A percentile compares a stretch with the other conserved stretches of the same genome.
These are phyloP conservation scores for Sebastes flavidus DNA, from an alignment of 2,797 vertebrate genomes.

Conservation along the genomic window DNA sequence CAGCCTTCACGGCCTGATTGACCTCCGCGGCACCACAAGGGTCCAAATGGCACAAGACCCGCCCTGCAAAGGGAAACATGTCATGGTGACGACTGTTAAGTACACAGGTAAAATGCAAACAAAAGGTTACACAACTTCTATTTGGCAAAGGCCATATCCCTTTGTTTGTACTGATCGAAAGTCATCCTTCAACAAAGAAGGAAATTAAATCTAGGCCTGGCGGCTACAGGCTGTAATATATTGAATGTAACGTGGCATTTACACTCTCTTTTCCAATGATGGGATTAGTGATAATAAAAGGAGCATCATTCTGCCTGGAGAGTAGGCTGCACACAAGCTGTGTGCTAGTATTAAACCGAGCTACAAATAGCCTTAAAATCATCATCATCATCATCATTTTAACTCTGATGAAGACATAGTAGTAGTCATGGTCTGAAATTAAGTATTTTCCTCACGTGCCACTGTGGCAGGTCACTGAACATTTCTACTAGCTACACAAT, in stretches of 20 bases:
- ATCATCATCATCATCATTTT: background rate
- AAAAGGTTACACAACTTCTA: background rate
- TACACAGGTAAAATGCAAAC: background rate
- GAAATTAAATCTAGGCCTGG: background rate
- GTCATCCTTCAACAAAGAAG: background rate
- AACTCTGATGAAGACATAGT: background rate
- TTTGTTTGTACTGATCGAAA: background rate
- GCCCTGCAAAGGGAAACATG: constrained; percentile 76
- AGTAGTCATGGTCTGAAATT: too few relatives aligned
- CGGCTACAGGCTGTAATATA: background rate
- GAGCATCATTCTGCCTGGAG: background rate
- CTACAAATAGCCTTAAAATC: background rate
- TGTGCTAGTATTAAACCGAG: background rate
- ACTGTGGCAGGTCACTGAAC: too few relatives aligned
- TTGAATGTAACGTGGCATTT: background rate
- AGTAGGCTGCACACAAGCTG: background rate
- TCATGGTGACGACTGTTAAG: background rate
- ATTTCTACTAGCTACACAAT: too few relatives aligned
- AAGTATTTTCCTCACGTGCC: too few relatives aligned
- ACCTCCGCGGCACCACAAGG: constrained; percentile 89
- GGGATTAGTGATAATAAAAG: background rate
- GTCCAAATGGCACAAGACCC: constrained; percentile 87
- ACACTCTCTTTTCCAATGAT: background rate
- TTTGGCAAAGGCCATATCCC: background rate
- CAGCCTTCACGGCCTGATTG: constrained; percentile 86